Conservation (phyloP, 2,113 vertebrate genomes). For the Trichomycterus rosablanca region DNA sequence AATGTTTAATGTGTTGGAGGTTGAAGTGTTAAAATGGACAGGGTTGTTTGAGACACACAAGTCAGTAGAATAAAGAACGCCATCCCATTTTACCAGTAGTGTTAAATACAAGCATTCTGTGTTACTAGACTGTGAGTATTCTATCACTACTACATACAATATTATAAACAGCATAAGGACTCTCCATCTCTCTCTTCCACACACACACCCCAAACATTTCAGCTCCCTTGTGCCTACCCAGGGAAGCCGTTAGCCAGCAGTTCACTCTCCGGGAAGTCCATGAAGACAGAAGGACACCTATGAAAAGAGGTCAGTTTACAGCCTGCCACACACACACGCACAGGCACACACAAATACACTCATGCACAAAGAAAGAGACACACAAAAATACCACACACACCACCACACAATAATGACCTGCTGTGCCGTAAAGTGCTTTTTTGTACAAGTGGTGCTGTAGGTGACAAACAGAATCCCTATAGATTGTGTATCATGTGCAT, state of each 20-base stretch:
- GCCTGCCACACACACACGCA: conserved; percentile 52
- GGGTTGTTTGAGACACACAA: not conserved
- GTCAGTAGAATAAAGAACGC: not conserved
- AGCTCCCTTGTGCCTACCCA: conserved; percentile 64
- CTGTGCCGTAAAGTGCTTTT: no score
- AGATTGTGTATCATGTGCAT: no score
- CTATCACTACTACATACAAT: no score
- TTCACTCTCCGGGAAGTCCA: conserved; percentile 77
- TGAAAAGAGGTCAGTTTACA: conserved; percentile 71
- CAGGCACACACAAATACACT: conserved; percentile 13
- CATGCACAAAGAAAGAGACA: conserved; percentile 30
- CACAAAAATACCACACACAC: conserved; percentile 28
- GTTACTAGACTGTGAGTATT: conserved; percentile 2
- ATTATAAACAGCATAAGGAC: no score
- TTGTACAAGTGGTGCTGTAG: no score
- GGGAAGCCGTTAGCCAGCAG: conserved; percentile 74
- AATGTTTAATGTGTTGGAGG: not conserved
- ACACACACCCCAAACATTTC: conserved; percentile 42
- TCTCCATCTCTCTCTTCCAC: not conserved
- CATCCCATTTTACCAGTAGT: not conserved
- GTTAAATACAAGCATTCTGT: conserved; percentile 9
- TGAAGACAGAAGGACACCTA: conserved; percentile 78
- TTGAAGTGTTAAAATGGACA: not conserved
- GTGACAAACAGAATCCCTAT: no score
- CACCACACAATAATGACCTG: no score